Percentiles rank a stretch among this genome's conserved stretches.
phyloP scores from a whole-genome alignment of 2,113 vertebrate genomes.

The Paratilapia polleni region DNA sequence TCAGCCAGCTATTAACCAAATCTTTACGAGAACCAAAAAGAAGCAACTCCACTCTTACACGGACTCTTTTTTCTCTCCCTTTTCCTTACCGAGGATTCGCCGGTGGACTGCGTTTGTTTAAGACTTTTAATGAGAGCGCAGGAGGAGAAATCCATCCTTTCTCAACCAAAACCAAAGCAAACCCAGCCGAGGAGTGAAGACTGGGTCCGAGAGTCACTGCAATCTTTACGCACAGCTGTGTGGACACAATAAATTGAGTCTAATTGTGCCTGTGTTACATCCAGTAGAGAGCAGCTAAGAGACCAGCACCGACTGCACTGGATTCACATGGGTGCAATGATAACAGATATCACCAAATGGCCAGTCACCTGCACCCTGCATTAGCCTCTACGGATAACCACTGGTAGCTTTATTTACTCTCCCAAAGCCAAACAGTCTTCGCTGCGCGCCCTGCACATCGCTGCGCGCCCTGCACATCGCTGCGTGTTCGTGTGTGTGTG shows the following conservation, averaged over 20 bases:
- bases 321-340: constrained; percentile 37
- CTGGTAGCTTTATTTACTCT: constrained; percentile 38
- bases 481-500: constrained; percentile 41
- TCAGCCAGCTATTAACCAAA: constrained; percentile 77
- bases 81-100: constrained; percentile 15
- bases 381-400: constrained; percentile 20
- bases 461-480: constrained; percentile 45
- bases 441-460: constrained; percentile 42
- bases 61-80: constrained; percentile 26
- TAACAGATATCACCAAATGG: neutral
- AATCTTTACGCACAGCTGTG: constrained; percentile 64
- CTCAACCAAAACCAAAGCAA: constrained; percentile 71
- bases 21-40: constrained; percentile 67
- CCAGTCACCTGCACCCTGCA: constrained; percentile 9
- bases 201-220: constrained; percentile 13
- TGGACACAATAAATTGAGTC: constrained; percentile 51
- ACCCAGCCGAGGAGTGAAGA: constrained; percentile 20
- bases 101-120: constrained; percentile 37
- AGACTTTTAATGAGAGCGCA: constrained; percentile 61
- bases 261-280: constrained; percentile 23
- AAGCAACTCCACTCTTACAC: constrained; percentile 30
- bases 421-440: neutral
- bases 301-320: constrained; percentile 13
- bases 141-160: constrained; percentile 26
- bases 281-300: constrained; percentile 27